Conservation (phyloP, 2,797 vertebrate genomes). For the Centropyge bicolor region DNA sequence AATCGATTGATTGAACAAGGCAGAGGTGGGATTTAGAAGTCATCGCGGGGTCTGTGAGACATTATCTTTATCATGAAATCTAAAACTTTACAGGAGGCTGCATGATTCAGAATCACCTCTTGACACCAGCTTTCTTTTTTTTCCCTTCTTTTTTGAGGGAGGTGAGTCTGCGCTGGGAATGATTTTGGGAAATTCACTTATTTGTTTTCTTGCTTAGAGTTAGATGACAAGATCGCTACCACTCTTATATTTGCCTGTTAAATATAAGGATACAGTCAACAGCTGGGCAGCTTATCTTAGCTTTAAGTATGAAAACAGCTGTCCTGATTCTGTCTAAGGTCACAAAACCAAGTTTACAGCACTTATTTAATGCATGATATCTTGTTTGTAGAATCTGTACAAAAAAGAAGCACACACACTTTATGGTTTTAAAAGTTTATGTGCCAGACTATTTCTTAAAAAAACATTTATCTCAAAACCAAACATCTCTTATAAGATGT, state of each 20-base stretch:
- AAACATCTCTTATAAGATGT: too few species aligned
- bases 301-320: neutral
- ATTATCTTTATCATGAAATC: conserved; percentile 14
- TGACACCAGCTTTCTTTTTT: neutral
- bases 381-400: neutral
- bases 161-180: neutral
- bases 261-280: neutral
- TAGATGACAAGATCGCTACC: neutral
- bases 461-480: too few species aligned
- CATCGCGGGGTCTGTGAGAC: neutral
- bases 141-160: neutral
- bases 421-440: neutral
- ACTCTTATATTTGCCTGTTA: neutral
- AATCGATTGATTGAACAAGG: conserved; percentile 9
- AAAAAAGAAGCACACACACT: neutral
- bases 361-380: neutral
- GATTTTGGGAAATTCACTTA: neutral
- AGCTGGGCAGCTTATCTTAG: neutral
- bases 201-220: neutral
- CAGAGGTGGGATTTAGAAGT: neutral
- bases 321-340: neutral
- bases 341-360: neutral
- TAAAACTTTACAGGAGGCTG: neutral
- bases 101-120: neutral
- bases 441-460: neutral